A percentile compares a stretch with the other conserved stretches of the same genome.
Evolutionary conservation across 1,140 invertebrate genomes (phyloP).

Genomic region (Thaumatotibia leucotreta): DNA sequence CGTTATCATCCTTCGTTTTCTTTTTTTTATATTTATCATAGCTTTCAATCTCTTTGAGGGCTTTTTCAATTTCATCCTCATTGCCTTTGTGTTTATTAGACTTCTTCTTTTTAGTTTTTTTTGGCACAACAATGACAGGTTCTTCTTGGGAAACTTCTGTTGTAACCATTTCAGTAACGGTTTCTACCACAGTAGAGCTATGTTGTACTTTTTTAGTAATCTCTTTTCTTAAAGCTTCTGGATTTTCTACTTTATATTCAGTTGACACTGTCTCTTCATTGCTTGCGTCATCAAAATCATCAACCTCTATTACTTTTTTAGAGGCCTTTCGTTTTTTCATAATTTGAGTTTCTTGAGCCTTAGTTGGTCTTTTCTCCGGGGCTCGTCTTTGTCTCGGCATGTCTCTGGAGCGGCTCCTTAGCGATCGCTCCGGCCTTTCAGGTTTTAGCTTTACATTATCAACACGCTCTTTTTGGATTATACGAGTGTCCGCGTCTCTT

Average conservation of each 20-base stretch:
- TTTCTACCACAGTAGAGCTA: conserved; percentile 41
- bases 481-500: conserved; percentile 48
- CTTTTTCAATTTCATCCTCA: conserved; percentile 80
- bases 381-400: conserved; percentile 61
- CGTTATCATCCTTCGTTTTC: conserved; percentile 36
- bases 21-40: conserved; percentile 68
- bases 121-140: conserved; percentile 36
- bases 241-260: background rate
- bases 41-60: conserved; percentile 76
- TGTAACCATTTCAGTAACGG: conserved; percentile 27
- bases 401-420: conserved; percentile 64
- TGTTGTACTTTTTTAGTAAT: conserved; percentile 39
- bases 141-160: conserved; percentile 16
- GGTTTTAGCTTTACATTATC: conserved; percentile 40
- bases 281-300: conserved; percentile 55
- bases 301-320: conserved; percentile 62
- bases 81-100: conserved; percentile 46
- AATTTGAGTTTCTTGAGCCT: conserved; percentile 44
- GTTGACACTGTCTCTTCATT: background rate
- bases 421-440: conserved; percentile 45
- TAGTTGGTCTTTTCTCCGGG: conserved; percentile 54
- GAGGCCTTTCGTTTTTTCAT: conserved; percentile 60
- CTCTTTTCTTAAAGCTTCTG: conserved; percentile 28
- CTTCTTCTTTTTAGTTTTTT: conserved; percentile 66
- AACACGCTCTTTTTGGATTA: conserved; percentile 30